Conservation (phyloP, 2,113 vertebrate species). For the Chionodraco myersi region DNA sequence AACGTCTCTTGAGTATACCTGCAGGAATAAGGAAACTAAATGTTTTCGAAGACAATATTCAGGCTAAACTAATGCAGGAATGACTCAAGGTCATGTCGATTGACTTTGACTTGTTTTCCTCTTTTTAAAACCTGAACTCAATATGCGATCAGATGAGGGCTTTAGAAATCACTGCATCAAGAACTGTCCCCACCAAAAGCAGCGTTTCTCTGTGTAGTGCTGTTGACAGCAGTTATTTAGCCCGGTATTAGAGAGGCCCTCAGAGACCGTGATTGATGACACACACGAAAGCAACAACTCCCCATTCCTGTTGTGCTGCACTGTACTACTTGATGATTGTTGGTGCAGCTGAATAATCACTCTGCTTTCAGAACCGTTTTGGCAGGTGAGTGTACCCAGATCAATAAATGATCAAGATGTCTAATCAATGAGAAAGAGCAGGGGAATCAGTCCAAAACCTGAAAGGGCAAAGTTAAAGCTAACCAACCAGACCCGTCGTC, state of each 20-base stretch:
- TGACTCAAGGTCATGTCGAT: not conserved
- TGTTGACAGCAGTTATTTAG: constrained; percentile 36
- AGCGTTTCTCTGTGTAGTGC: constrained; percentile 11
- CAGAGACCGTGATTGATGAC: constrained; percentile 38
- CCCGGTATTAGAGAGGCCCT: constrained; percentile 25
- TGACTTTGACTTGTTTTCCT: not conserved
- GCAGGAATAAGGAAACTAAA: not conserved
- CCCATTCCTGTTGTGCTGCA: not conserved
- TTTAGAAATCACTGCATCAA: not conserved
- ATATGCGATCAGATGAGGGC: not conserved
- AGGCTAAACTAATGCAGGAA: not conserved
- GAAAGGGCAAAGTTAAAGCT: not conserved
- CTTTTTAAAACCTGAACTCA: not conserved
- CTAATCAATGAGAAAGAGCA: constrained; percentile 7
- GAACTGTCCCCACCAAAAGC: constrained; percentile 5
- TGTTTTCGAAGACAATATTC: not conserved
- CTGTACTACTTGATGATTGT: constrained; percentile 27
- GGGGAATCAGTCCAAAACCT: not conserved
- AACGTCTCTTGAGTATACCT: not conserved
- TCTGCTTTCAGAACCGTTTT: constrained; percentile 24
- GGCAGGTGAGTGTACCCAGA: not conserved
- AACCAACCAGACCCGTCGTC: not conserved
- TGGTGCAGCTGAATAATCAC: constrained; percentile 36
- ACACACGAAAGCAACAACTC: constrained; percentile 9
- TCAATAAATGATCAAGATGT: constrained; percentile 31